A percentile compares a stretch with the other conserved stretches of the same genome.
Conservation (phyloP, 2,888 invertebrate species). For the Caenorhabditis macrosperma region DNA sequence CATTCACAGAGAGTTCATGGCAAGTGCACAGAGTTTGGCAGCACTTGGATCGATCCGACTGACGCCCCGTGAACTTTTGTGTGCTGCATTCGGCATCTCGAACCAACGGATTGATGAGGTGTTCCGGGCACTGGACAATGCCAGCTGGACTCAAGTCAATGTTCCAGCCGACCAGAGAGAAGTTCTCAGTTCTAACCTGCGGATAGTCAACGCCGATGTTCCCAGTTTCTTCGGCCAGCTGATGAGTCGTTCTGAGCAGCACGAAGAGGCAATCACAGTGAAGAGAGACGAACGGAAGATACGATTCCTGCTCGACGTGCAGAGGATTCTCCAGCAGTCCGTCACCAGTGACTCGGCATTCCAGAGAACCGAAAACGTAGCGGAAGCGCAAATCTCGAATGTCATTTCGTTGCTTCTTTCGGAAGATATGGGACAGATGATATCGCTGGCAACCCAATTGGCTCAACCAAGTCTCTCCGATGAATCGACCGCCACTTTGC, state of each 20-base stretch:
- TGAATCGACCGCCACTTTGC: conserved; percentile 7
- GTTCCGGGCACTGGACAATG: conserved; percentile 15
- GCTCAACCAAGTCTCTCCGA: conserved; percentile 22
- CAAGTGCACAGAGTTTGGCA: conserved; percentile 16
- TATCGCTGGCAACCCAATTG: conserved; percentile 24
- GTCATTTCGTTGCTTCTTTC: conserved; percentile 30
- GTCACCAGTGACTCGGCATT: neutral
- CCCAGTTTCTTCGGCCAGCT: conserved; percentile 30
- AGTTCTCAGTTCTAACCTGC: conserved; percentile 13
- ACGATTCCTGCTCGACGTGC: conserved; percentile 31
- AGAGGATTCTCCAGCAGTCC: conserved; percentile 16
- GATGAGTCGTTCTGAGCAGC: conserved; percentile 21
- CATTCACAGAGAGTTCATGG: conserved; percentile 26
- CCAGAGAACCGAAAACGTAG: neutral
- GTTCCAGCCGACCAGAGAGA: conserved; percentile 10
- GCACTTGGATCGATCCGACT: conserved; percentile 21
- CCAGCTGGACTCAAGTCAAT: conserved; percentile 30
- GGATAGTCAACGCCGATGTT: conserved; percentile 25
- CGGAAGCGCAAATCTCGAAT: conserved; percentile 14
- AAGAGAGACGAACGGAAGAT: neutral
- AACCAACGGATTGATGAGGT: conserved; percentile 21
- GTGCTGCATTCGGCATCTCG: conserved; percentile 39
- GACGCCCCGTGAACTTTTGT: conserved; percentile 33
- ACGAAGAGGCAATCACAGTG: neutral
- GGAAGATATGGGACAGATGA: conserved; percentile 37